Conservation (phyloP, 2,113 vertebrate genomes). For the Oncorhynchus keta region DNA sequence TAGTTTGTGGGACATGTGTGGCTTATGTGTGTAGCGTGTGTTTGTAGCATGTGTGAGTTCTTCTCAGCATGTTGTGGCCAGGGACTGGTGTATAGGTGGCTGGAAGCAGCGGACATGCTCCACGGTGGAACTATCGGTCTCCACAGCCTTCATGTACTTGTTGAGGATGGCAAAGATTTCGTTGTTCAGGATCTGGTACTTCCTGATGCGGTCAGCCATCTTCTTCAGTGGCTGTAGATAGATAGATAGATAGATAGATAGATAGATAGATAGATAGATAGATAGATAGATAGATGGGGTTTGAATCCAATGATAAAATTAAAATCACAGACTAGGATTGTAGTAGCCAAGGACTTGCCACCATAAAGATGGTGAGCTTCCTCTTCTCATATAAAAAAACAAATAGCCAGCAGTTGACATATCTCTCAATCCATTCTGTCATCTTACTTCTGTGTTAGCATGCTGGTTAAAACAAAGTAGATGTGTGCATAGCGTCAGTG, state of each 20-base stretch:
- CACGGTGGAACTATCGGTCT: constrained; percentile 97
- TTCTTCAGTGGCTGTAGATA: constrained; percentile 91
- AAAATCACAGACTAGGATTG: not conserved
- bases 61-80: constrained; percentile 96
- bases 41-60: constrained; percentile 7
- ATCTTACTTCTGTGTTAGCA: not conserved
- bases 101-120: constrained; percentile 99
- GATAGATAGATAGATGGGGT: not conserved
- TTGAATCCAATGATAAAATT: not conserved
- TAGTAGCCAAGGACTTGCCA: too few species aligned
- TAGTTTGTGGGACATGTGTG: too few species aligned
- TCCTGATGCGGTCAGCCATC: constrained; percentile 98
- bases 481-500: not conserved
- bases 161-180: constrained; percentile 99
- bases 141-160: constrained; percentile 99
- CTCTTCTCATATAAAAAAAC: too few species aligned
- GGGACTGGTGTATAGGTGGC: constrained; percentile 97
- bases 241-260: constrained; percentile 1
- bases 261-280: not conserved
- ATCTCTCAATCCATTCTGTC: not conserved
- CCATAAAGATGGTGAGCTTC: too few species aligned
- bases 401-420: too few species aligned
- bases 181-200: constrained; percentile 99
- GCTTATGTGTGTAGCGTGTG: not conserved
- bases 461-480: not conserved